Conservation (phyloP, 1,140 invertebrate species). For the Calephelis nemesis region DNA sequence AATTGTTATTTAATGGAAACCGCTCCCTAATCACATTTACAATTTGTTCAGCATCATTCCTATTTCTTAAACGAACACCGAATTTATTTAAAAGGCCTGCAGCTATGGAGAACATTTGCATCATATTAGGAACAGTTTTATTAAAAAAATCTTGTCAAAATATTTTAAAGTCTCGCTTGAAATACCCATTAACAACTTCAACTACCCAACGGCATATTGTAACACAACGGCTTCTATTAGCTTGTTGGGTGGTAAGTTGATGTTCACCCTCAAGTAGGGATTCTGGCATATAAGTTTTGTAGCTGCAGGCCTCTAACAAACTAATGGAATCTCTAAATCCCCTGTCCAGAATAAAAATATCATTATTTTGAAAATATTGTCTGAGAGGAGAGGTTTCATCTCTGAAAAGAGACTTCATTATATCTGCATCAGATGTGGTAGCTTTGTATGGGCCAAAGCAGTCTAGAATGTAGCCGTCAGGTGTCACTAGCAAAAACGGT, state of each 20-base stretch:
- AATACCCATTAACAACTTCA: slow-evolving; percentile 30
- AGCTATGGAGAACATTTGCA: neutral
- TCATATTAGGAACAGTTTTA: too few species aligned
- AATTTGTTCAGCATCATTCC: too few species aligned
- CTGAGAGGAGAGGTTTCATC: slow-evolving; percentile 12
- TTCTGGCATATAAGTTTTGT: slow-evolving; percentile 3
- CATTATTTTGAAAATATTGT: slow-evolving; percentile 24
- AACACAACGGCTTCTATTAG: slow-evolving; percentile 19
- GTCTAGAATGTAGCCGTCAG: slow-evolving; percentile 31
- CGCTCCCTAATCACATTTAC: too few species aligned
- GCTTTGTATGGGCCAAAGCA: slow-evolving; percentile 29
- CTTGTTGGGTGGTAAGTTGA: slow-evolving; percentile 20
- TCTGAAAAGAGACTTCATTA: neutral
- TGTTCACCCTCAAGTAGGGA: slow-evolving; percentile 20
- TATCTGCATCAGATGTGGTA: neutral
- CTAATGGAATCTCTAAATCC: slow-evolving; percentile 22
- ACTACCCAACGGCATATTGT: slow-evolving; percentile 23
- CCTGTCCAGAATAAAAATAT: slow-evolving; percentile 25
- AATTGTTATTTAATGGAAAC: too few species aligned
- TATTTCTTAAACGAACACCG: too few species aligned
- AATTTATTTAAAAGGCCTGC: too few species aligned
- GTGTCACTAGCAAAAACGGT: slow-evolving; percentile 27
- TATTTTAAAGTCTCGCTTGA: slow-evolving; percentile 22
- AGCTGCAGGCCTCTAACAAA: slow-evolving; percentile 1
- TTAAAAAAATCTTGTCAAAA: too few species aligned